Evolutionary conservation across 2,113 vertebrate species (phyloP).

Genomic region (Eubucco bourcierii): DNA sequence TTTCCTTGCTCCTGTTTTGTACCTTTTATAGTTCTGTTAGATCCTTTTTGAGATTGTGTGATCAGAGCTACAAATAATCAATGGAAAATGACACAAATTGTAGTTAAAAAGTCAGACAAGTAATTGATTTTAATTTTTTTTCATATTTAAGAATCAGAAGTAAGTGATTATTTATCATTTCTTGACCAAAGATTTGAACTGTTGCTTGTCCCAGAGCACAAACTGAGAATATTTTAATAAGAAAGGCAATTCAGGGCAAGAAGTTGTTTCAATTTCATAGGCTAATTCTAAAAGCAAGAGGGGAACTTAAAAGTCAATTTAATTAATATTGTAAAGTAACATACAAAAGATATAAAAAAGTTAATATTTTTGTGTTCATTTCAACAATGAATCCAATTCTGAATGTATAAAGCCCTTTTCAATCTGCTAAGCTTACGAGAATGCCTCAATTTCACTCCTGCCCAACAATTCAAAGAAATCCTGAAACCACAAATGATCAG

Average conservation of each 20-base stretch:
- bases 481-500: slow-evolving; percentile 1
- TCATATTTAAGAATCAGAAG: not conserved
- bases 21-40: not conserved
- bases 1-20: not conserved
- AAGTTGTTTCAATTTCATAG: not conserved
- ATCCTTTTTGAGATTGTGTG: not conserved
- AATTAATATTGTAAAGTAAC: not conserved
- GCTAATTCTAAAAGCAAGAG: not conserved
- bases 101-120: not conserved
- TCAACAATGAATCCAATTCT: not conserved
- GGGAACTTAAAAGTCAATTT: not conserved
- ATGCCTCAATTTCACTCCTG: not conserved
- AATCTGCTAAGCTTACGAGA: not conserved
- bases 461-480: not conserved
- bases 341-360: not conserved
- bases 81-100: not conserved
- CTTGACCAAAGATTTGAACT: not conserved
- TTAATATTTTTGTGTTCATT: not conserved
- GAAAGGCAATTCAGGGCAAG: not conserved
- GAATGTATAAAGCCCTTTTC: not conserved
- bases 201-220: not conserved
- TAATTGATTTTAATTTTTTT: not conserved
- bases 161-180: not conserved
- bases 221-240: not conserved
- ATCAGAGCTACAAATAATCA: not conserved